A percentile compares a stretch with the other conserved stretches of the same genome.
phyloP scores from a whole-genome alignment of 2,797 vertebrate genomes.

The Microchirus variegatus region DNA sequence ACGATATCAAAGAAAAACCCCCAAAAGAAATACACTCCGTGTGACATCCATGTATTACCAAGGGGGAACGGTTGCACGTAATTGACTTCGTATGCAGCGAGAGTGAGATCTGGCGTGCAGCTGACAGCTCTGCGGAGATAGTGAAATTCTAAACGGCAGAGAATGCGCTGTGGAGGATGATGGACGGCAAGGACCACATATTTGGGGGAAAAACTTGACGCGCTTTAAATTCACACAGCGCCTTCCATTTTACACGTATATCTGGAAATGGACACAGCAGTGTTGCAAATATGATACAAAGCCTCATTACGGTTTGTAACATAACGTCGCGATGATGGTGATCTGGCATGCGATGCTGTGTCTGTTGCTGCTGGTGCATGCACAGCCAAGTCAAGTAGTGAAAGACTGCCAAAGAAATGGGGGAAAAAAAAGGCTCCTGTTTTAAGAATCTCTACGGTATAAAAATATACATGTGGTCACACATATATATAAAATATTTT shows the following conservation, averaged over 20 bases:
- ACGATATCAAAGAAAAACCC: conserved; percentile 63
- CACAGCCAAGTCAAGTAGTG: conserved; percentile 75
- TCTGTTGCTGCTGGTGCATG: conserved; percentile 74
- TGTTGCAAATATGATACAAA: background rate
- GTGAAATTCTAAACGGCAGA: conserved; percentile 50
- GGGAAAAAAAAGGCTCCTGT: conserved; percentile 67
- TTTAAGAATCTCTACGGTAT: conserved; percentile 72
- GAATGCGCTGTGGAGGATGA: conserved; percentile 33
- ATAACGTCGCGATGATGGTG: conserved; percentile 40
- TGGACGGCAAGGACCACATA: conserved; percentile 32
- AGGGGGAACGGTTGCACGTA: conserved; percentile 61
- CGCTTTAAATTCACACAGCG: conserved; percentile 21
- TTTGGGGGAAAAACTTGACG: conserved; percentile 11
- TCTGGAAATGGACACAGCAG: background rate
- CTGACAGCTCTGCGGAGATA: conserved; percentile 62
- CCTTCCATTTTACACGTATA: conserved; percentile 20
- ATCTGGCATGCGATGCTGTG: conserved; percentile 60
- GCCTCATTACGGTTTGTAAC: conserved; percentile 1
- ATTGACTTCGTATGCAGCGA: conserved; percentile 69
- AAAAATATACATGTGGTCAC: conserved; percentile 77
- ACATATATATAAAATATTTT: conserved; percentile 54
- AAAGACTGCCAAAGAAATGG: conserved; percentile 80
- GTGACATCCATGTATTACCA: conserved; percentile 68
- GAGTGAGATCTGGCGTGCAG: conserved; percentile 62
- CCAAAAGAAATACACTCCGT: conserved; percentile 66